phyloP scores from a whole-genome alignment of 2,113 vertebrate genomes.

The Pangasianodon gigas region DNA sequence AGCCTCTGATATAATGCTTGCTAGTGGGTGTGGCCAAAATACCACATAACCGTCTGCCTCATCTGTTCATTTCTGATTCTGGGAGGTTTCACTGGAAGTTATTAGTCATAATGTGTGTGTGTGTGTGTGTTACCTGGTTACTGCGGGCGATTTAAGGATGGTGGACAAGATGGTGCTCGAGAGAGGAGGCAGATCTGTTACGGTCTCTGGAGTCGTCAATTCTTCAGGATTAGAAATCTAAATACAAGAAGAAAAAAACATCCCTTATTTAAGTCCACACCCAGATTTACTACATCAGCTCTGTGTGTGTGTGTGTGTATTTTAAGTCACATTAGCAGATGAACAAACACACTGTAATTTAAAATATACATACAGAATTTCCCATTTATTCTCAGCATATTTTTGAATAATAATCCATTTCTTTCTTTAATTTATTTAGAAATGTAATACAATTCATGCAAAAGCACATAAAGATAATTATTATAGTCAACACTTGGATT shows the following conservation, averaged over 20 bases:
- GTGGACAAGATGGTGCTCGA: slow-evolving; percentile 78
- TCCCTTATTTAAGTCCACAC: background rate
- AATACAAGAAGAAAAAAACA: background rate
- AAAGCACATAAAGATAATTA: background rate
- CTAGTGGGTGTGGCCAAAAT: background rate
- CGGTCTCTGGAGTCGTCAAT: slow-evolving; percentile 68
- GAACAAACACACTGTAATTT: too few species aligned
- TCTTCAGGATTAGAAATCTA: slow-evolving; percentile 73
- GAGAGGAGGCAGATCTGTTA: slow-evolving; percentile 84
- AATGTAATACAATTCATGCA: background rate
- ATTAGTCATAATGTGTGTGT: too few species aligned
- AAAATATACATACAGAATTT: too few species aligned
- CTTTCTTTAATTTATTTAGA: too few species aligned
- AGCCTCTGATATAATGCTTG: background rate
- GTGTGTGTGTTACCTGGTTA: slow-evolving; percentile 77
- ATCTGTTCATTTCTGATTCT: background rate
- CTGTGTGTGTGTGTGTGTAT: background rate
- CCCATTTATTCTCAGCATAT: too few species aligned
- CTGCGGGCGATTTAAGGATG: slow-evolving; percentile 73
- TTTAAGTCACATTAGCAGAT: background rate
- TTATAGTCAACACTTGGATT: background rate
- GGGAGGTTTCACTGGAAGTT: background rate
- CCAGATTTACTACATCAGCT: background rate
- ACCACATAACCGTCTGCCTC: too few species aligned
- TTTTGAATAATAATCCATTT: too few species aligned